phyloP scores from a whole-genome alignment of 2,113 vertebrate genomes.

The Cnemophilus loriae region DNA sequence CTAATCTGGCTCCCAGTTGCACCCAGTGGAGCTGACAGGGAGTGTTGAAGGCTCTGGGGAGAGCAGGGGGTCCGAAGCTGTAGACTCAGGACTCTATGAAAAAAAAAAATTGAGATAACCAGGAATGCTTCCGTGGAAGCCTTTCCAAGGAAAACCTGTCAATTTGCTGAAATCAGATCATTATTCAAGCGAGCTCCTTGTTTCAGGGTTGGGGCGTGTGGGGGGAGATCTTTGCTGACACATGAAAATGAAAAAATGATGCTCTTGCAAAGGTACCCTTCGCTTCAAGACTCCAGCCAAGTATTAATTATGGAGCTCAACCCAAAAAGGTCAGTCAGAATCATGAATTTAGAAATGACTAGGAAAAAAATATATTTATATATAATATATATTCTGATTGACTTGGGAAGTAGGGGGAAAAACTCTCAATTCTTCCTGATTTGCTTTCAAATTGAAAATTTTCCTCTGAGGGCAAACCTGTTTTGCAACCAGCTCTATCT shows the following conservation, averaged over 20 bases:
- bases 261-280: conserved; percentile 29
- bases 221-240: conserved; percentile 31
- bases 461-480: background rate
- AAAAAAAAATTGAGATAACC: background rate
- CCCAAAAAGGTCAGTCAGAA: background rate
- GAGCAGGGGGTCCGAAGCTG: background rate
- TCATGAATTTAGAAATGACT: background rate
- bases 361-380: background rate
- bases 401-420: background rate
- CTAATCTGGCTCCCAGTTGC: conserved; percentile 34
- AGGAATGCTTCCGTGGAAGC: background rate
- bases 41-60: background rate
- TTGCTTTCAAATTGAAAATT: background rate
- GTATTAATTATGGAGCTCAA: background rate
- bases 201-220: background rate
- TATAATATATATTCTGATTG: background rate
- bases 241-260: background rate
- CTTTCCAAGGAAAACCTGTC: background rate
- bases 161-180: background rate
- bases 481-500: background rate
- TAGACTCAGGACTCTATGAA: background rate
- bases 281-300: background rate
- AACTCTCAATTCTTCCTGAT: background rate
- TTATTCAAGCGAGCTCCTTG: background rate
- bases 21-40: conserved; percentile 18